These are phyloP conservation scores for Coenonympha glycerion DNA, from an alignment of 2,888 invertebrate species.

Conservation along the genomic window DNA sequence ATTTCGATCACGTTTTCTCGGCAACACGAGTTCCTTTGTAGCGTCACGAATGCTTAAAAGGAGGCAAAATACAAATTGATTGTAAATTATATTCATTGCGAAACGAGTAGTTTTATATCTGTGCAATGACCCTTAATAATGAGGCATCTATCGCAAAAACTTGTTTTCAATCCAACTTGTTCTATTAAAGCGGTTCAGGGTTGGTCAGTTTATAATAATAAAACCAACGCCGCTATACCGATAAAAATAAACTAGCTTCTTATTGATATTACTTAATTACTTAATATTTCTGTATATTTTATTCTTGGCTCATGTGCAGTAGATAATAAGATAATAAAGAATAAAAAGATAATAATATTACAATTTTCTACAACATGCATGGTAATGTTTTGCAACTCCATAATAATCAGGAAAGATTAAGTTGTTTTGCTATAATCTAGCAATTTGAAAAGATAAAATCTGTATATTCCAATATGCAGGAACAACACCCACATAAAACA, in stretches of 20 bases:
- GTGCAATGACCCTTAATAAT: conserved; percentile 23
- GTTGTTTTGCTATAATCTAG: too few relatives aligned
- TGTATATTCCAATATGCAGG: too few relatives aligned
- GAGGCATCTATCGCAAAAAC: conserved; percentile 8
- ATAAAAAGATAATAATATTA: too few relatives aligned
- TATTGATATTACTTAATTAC: too few relatives aligned
- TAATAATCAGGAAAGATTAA: too few relatives aligned
- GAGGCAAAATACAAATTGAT: background rate
- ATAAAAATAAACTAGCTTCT: background rate
- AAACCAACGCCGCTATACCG: background rate
- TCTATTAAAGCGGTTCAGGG: conserved; percentile 3
- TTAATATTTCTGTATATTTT: too few relatives aligned
- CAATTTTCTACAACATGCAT: too few relatives aligned
- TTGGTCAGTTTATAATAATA: background rate
- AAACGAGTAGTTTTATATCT: conserved; percentile 11
- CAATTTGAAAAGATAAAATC: too few relatives aligned
- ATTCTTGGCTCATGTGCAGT: too few relatives aligned
- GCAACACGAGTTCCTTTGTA: background rate
- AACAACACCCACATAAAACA: too few relatives aligned
- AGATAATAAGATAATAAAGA: too few relatives aligned
- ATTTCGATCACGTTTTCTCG: conserved; percentile 1
- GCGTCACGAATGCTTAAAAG: background rate
- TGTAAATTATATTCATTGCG: background rate
- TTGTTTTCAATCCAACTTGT: conserved; percentile 4
- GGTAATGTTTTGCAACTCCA: too few relatives aligned